phyloP scores from a whole-genome alignment of 2,113 vertebrate species.

The Ictalurus furcatus region DNA sequence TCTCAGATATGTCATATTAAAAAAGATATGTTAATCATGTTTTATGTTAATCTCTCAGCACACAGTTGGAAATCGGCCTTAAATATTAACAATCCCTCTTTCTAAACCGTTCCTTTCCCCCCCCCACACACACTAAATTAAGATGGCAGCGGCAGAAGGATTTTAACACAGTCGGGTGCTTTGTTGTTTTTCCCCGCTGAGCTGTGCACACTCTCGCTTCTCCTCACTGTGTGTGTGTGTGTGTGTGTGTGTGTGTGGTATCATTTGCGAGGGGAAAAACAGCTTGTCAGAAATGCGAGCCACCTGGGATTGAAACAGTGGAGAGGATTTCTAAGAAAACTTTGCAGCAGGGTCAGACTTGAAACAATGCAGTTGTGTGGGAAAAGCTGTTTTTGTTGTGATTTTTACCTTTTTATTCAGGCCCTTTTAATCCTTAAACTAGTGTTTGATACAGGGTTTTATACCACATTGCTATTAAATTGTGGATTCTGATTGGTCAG shows the following conservation, averaged over 20 bases:
- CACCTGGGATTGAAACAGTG: slow-evolving; percentile 41
- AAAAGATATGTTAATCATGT: background rate
- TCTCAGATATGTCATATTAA: background rate
- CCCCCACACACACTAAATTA: background rate
- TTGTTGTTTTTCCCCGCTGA: slow-evolving; percentile 19
- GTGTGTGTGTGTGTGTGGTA: slow-evolving; percentile 3
- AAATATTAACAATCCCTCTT: background rate
- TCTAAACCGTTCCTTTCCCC: background rate
- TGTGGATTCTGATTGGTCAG: background rate
- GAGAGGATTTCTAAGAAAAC: slow-evolving; percentile 16
- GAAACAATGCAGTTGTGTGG: background rate
- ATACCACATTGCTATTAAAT: background rate
- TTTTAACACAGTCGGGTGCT: slow-evolving; percentile 24
- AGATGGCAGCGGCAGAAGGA: slow-evolving; percentile 2
- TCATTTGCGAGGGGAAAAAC: slow-evolving; percentile 41
- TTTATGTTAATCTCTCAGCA: background rate
- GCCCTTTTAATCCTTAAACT: background rate
- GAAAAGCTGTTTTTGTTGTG: background rate
- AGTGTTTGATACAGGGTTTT: background rate
- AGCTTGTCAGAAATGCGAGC: slow-evolving; percentile 47
- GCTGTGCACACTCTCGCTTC: slow-evolving; percentile 1
- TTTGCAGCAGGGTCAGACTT: background rate
- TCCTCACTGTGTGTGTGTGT: slow-evolving; percentile 34
- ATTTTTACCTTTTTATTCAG: background rate
- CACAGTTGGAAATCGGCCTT: slow-evolving; percentile 1